Evolutionary conservation across 1,140 invertebrate species (phyloP), one percentile per base, ranked within the genome.

Genomic region (Macrocentrus cingulum): DNA sequence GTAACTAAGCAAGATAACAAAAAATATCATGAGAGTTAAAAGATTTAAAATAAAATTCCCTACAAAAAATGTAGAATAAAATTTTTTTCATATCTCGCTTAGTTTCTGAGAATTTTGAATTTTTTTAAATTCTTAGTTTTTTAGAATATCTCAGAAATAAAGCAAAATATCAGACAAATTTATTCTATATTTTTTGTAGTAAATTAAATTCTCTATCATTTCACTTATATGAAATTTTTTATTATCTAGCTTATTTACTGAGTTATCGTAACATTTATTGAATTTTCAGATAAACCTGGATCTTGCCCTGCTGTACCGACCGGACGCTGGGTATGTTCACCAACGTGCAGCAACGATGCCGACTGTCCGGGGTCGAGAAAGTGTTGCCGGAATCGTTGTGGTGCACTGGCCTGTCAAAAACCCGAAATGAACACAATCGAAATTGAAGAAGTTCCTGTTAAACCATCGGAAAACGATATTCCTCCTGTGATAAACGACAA

Each of bases 331-430:
- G 70, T 85, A 0, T 86, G 85, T 56, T 80, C 83, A 1, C 80
- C 84, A 57, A 81, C 80, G 1, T 87, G 85, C 57, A 81, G 72
- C 0, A 60, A 67, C 0, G 85, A 86, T 65, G 77, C 70, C 1
- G 83, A 87, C 65, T 87, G 85, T 52, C 71, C 72, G 2, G 76
- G 81, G 1, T 62, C 65, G 0, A 75, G 77, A 22, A 86, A 86
- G 60, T 87, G 85, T 64, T 87, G 85, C 58, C 75, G 71, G 48
- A 86, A 85, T 70, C 71, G 84, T 39, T 87, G 85, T 48, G 84
- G 84, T 1, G 84, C 82, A 0, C 65, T 82, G 9, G 75, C 80
- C 2, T 86, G 85, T 56, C 79, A 82, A 58, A 81, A 78, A 63
- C 80, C 83, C 0, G 67, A 69, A n/a, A n/a, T n/a, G n/a, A n/a